phyloP scores from a whole-genome alignment of 2,888 invertebrate species.

The Apotomis capreana region DNA sequence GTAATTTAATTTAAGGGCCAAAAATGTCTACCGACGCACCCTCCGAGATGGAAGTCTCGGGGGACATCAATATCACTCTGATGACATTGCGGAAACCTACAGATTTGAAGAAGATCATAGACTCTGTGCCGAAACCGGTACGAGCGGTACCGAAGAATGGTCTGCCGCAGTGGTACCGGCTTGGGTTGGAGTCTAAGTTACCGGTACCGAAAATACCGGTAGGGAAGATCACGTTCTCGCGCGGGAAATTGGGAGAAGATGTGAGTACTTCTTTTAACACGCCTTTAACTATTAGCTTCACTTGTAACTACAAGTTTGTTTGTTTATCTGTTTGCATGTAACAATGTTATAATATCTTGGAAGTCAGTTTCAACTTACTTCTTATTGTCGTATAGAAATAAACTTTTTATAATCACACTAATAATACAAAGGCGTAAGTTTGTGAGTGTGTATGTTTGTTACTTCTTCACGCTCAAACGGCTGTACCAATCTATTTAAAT shows the following conservation, averaged over 20 bases:
- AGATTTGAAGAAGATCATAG: constrained; percentile 74
- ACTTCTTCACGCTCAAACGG: no score
- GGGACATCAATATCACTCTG: constrained; percentile 65
- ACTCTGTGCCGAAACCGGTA: constrained; percentile 74
- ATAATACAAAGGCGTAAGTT: no score
- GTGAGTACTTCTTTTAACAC: constrained; percentile 59
- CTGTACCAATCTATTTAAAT: no score
- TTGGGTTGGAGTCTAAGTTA: constrained; percentile 80
- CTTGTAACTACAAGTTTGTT: no score
- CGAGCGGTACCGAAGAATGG: constrained; percentile 77
- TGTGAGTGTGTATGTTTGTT: no score
- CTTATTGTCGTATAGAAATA: no score
- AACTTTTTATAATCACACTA: no score
- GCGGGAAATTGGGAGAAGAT: constrained; percentile 80
- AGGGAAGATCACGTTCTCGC: constrained; percentile 76
- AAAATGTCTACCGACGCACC: constrained; percentile 24
- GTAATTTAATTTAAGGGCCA: constrained; percentile 44
- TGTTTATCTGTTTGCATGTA: no score
- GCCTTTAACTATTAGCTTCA: no score
- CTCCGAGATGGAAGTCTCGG: constrained; percentile 55
- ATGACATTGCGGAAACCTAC: constrained; percentile 77
- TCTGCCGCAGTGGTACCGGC: constrained; percentile 79
- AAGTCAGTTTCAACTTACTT: no score
- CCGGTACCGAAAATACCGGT: constrained; percentile 80
- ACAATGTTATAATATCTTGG: no score